These are phyloP conservation scores for Alca torda DNA, from an alignment of 2,797 vertebrate genomes.

Conservation along the genomic window DNA sequence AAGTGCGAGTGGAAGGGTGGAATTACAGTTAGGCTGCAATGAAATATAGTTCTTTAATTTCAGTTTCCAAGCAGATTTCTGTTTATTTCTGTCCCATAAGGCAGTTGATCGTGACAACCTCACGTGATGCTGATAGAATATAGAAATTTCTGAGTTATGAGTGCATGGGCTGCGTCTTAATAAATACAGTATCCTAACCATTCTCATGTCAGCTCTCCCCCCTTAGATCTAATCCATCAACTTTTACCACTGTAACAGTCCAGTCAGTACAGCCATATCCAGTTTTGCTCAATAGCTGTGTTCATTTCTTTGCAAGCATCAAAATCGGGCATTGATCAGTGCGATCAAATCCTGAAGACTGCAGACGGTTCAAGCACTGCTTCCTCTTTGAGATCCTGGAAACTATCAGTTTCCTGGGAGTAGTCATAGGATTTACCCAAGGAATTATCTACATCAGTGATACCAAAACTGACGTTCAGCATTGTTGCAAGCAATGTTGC, in stretches of 20 bases:
- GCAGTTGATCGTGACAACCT: background rate
- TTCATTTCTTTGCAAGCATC: background rate
- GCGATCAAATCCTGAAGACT: background rate
- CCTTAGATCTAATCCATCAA: background rate
- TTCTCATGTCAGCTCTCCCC: background rate
- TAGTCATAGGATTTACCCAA: accelerated
- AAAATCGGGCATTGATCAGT: background rate
- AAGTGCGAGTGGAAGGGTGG: background rate
- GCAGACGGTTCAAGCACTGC: background rate
- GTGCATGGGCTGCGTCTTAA: background rate
- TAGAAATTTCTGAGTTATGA: background rate
- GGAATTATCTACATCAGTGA: background rate
- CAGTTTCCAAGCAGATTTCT: background rate
- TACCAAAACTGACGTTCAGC: background rate
- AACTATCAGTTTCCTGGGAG: background rate
- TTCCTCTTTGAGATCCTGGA: background rate
- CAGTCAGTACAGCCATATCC: background rate
- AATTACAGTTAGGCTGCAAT: background rate
- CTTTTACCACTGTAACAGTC: background rate
- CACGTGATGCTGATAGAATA: background rate
- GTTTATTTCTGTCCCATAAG: background rate
- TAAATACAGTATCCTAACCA: background rate
- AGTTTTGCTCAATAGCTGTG: background rate
- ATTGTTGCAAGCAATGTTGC: background rate
- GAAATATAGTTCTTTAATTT: background rate